Conservation (phyloP, 1,140 invertebrate species). For the Lycorma delicatula region DNA sequence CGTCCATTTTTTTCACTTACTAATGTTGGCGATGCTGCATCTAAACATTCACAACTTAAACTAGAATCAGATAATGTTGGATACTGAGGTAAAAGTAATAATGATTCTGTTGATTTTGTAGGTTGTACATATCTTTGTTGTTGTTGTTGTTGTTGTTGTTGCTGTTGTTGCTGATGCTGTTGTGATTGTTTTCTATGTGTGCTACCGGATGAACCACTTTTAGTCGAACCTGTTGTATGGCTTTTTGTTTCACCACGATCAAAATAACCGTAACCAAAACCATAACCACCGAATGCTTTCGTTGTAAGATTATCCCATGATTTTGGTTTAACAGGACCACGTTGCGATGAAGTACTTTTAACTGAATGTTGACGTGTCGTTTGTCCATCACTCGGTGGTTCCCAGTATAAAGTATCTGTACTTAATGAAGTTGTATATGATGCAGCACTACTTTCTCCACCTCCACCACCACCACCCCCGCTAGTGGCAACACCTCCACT, state of each 20-base stretch:
- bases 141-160: constrained; percentile 27
- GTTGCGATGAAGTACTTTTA: constrained; percentile 23
- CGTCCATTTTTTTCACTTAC: constrained; percentile 33
- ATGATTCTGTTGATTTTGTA: constrained; percentile 69
- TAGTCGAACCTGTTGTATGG: constrained; percentile 10
- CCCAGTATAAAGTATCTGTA: constrained; percentile 73
- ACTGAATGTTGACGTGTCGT: constrained; percentile 28
- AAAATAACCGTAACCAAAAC: constrained; percentile 66
- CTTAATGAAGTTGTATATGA: constrained; percentile 75
- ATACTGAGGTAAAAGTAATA: constrained; percentile 53
- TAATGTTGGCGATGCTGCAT: constrained; percentile 37
- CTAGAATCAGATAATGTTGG: constrained; percentile 51
- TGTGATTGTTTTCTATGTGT: constrained; percentile 2
- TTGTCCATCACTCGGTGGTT: constrained; percentile 10
- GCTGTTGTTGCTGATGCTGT: not conserved
- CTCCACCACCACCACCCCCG: not conserved
- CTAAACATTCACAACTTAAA: constrained; percentile 57
- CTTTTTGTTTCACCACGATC: constrained; percentile 22
- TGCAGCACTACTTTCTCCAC: constrained; percentile 53
- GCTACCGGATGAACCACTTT: constrained; percentile 9
- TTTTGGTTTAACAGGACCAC: constrained; percentile 59
- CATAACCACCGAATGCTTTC: constrained; percentile 71
- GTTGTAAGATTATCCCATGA: constrained; percentile 81
- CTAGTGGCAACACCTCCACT: not conserved
- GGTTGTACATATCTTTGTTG: constrained; percentile 44